Evolutionary conservation across 53 echinoderm and acorn worm species (phyloP), one percentile per base, ranked within the genome.

Genomic region (Holothuria leucospilota): DNA sequence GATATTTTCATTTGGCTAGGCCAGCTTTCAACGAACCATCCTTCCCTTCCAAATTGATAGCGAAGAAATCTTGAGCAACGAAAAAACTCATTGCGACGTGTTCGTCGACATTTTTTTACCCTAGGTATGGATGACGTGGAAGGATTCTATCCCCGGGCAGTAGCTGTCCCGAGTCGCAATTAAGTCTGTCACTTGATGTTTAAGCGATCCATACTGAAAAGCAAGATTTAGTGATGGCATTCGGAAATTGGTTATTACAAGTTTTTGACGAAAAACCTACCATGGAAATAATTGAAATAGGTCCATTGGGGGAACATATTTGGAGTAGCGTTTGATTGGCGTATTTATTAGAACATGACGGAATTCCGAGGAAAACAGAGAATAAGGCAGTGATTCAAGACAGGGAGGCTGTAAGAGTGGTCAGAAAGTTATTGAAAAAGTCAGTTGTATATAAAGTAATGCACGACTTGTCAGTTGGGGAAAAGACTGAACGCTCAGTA

Each of bases 221-320:
- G 51, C 75, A 75, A 49, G 75, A 75, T 49, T 75, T 75, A 51
- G 75, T 23, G 75, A 49, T 75, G 75, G 75, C 75, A 75, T 75
- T 75, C 75, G 75, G 75, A 75, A 75, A 75, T 75, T 75, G 75
- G 75, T 75, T 75, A 75, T 75, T 75, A 75, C 75, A 75, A 75
- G 75, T 75, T 75, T 75, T 75, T 75, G 52, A 52, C 75, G 75
- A 75, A 75, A 68, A 75, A 75, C 49, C 75, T 75, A 51, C 75
- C 75, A 75, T 52, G 51, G 41, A 49, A 49, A 52, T 75, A 75
- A 75, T 75, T 75, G 75, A 75, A 75, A 75, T 75, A 52, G 75
- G 75, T 75, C 75, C 52, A 75, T 75, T 51, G 75, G 75, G 75
- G 39, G 52, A 75, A 42, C 46, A 49, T 49, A 49, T 75, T 75